phyloP scores from a whole-genome alignment of 2,113 vertebrate species.

The Syngnathus scovelli region DNA sequence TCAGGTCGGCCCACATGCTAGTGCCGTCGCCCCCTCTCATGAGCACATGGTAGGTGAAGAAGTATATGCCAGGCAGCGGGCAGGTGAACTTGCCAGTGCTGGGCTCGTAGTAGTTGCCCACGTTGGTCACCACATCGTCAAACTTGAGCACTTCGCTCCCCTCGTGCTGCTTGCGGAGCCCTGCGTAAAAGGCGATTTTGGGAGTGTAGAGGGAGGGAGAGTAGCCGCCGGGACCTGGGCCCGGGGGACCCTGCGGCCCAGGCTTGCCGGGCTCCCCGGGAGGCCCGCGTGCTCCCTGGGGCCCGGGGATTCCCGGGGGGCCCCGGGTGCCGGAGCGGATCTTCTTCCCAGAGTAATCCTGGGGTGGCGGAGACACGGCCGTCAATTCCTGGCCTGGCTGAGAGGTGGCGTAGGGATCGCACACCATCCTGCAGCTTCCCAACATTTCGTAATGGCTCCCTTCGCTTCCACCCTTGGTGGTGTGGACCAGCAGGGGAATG shows the following conservation, averaged over 20 bases:
- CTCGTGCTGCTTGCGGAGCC: slow-evolving; percentile 88
- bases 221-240: slow-evolving; percentile 85
- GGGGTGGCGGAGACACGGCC: slow-evolving; percentile 72
- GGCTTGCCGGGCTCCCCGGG: slow-evolving; percentile 86
- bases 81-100: slow-evolving; percentile 95
- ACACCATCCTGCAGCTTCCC: slow-evolving; percentile 89
- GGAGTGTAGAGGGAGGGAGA: slow-evolving; percentile 85
- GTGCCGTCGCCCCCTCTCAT: slow-evolving; percentile 95
- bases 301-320: slow-evolving; percentile 77
- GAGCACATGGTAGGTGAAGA: slow-evolving; percentile 95
- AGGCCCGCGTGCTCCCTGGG: slow-evolving; percentile 79
- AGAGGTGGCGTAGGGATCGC: slow-evolving; percentile 78
- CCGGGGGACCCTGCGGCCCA: slow-evolving; percentile 82
- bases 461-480: slow-evolving; percentile 75
- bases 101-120: slow-evolving; percentile 96
- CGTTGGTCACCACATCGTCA: slow-evolving; percentile 95
- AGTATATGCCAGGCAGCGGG: slow-evolving; percentile 91
- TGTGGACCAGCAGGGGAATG: slow-evolving; percentile 91
- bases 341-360: slow-evolving; percentile 81
- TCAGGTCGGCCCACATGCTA: slow-evolving; percentile 95
- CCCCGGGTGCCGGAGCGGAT: slow-evolving; percentile 81
- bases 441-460: slow-evolving; percentile 85
- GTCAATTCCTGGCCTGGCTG: slow-evolving; percentile 77
- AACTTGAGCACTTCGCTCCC: slow-evolving; percentile 90
- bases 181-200: slow-evolving; percentile 94